Conservation (phyloP, 2,113 vertebrate species). For the Myanophis thanlyinensis region DNA sequence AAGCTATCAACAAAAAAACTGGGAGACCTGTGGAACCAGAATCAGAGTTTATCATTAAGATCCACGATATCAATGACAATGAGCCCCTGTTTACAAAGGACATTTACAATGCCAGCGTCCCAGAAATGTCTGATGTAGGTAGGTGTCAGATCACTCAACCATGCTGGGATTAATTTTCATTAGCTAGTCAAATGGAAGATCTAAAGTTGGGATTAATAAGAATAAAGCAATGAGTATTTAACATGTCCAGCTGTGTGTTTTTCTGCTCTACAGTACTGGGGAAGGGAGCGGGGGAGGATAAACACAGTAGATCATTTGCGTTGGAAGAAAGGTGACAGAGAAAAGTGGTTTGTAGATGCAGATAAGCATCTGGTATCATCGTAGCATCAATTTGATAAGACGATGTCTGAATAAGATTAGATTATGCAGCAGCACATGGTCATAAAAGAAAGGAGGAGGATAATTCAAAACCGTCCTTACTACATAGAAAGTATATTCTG, state of each 20-base stretch:
- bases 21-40: slow-evolving; percentile 90
- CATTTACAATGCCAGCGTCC: slow-evolving; percentile 83
- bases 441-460: background rate
- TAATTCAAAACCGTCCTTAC: background rate
- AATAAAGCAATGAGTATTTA: background rate
- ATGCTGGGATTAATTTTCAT: slow-evolving; percentile 14
- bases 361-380: background rate
- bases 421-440: background rate
- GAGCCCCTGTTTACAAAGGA: slow-evolving; percentile 92
- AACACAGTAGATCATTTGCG: background rate
- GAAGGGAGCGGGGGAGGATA: background rate
- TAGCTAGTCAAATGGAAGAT: background rate
- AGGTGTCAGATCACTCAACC: slow-evolving; percentile 54
- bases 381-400: background rate
- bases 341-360: background rate
- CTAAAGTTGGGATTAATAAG: background rate
- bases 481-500: background rate
- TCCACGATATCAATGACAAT: slow-evolving; percentile 98
- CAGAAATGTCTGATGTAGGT: slow-evolving; percentile 95
- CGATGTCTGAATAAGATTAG: background rate
- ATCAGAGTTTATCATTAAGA: slow-evolving; percentile 97
- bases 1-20: slow-evolving; percentile 87
- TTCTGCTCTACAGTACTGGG: background rate
- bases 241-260: background rate
- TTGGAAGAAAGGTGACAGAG: background rate